Conservation (phyloP, 2,888 invertebrate genomes). For the Pristionchus exspectatus region DNA sequence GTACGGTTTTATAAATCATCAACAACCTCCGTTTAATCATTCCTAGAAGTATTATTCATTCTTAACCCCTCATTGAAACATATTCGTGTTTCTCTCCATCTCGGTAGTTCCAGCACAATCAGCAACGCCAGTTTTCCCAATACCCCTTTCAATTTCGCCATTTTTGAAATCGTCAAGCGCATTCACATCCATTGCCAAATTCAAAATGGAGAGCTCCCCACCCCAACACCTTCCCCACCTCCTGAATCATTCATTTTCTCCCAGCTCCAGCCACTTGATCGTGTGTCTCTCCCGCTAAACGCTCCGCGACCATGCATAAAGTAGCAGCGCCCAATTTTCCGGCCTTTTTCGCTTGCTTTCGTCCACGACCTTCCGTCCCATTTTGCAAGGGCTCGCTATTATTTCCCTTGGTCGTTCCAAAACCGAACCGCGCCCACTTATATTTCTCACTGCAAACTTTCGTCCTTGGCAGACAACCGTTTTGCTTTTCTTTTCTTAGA, state of each 20-base stretch:
- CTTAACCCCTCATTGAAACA: too few species aligned
- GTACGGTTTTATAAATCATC: too few species aligned
- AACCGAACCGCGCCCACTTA: background rate
- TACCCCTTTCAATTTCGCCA: background rate
- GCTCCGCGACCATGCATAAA: background rate
- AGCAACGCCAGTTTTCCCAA: too few species aligned
- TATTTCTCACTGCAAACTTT: background rate
- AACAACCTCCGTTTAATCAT: too few species aligned
- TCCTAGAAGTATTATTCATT: too few species aligned
- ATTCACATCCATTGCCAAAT: background rate
- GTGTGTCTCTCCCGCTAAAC: background rate
- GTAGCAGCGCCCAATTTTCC: background rate
- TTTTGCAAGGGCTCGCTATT: background rate
- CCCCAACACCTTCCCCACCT: background rate
- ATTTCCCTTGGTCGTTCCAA: background rate
- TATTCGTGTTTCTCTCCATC: too few species aligned
- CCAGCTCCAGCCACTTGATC: background rate
- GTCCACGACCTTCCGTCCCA: background rate
- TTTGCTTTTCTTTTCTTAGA: background rate
- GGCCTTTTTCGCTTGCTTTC: background rate
- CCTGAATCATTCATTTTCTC: conserved; percentile 35
- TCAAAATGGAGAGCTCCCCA: background rate
- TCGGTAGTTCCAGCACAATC: too few species aligned
- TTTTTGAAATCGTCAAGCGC: background rate
- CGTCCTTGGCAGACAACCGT: background rate